Evolutionary conservation across 2,888 invertebrate genomes (phyloP).

Genomic region (Cistogaster globosa): DNA sequence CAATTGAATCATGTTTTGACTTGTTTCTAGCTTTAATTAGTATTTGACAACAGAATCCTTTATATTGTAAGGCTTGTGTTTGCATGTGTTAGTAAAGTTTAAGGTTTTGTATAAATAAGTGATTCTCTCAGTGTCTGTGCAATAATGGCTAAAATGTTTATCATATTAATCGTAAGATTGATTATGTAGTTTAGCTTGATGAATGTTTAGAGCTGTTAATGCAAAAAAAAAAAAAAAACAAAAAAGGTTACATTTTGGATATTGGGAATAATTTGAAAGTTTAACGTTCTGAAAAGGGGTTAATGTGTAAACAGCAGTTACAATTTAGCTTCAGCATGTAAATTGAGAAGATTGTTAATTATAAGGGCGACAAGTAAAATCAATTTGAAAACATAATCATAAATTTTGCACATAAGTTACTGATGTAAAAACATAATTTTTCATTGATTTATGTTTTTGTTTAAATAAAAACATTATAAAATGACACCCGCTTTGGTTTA

Average conservation of each 20-base stretch:
- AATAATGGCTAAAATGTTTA: constrained; percentile 49
- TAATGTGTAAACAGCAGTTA: constrained; percentile 38
- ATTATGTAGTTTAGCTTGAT: constrained; percentile 51
- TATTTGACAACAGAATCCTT: constrained; percentile 67
- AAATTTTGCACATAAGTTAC: too few relatives aligned
- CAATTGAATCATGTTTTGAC: constrained; percentile 67
- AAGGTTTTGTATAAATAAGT: not conserved
- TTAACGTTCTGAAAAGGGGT: not conserved
- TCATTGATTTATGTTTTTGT: too few relatives aligned
- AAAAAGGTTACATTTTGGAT: constrained; percentile 28
- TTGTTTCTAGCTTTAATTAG: constrained; percentile 68
- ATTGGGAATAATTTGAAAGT: constrained; percentile 23
- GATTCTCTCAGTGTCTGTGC: not conserved
- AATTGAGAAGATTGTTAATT: not conserved
- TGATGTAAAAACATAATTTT: too few relatives aligned
- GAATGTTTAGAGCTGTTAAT: not conserved
- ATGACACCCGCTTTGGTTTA: too few relatives aligned
- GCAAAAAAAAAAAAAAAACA: constrained; percentile 1
- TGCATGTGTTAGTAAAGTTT: not conserved
- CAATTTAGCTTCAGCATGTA: not conserved
- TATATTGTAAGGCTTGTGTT: constrained; percentile 20
- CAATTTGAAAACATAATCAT: not conserved
- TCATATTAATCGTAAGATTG: constrained; percentile 63
- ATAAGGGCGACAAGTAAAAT: not conserved
- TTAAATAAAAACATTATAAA: too few relatives aligned